Base-by-base conservation (phyloP, 2,113 vertebrate genomes). In the Notarius quadriscutis region DNA sequence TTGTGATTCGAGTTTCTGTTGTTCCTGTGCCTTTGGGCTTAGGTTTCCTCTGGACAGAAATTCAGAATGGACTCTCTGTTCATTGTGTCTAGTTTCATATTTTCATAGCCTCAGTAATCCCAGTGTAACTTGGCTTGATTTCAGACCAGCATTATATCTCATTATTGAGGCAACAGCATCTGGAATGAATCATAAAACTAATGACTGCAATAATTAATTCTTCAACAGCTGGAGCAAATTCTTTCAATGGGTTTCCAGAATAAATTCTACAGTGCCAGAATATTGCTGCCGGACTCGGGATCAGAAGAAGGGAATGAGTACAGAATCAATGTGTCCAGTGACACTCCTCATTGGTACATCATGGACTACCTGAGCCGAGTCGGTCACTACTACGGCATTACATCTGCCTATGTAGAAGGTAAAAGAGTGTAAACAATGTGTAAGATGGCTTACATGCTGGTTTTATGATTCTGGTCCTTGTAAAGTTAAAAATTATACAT, bases 331-430 rank as follows among this genome's bases (percentile, higher is more conserved):
- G 89, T 96, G 89, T 96, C 96, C 87, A 96, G 94, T 74, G 96
- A 96, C 90, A 96, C 96, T 0, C 96, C 95, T 0, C 94, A 96
- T 91, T 96, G 96, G 96, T 96, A 95, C 88, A 90, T 96, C 86
- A 92, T 91, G 89, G 96, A 96, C 89, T 96, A 95, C 89, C 88
- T 96, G 88, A 87, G 74, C 75, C 90, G 95, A 87, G 91, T 94
- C 86, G 92, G 94, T 86, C 87, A 60, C 34, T 88, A 93, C 90
- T 95, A 94, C 50, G 77, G 88, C 86, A 93, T 96, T 82, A 34
- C n/a, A 0, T 6, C 58, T 0, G 50, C 94, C 11, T 89, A 92
- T 7, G 95, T 96, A 25, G 92, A 93, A 85, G 96, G 96, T 96
- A 92, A 91, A 75, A 78, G 5, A 50, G 48, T 51, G 12, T 27